Percentiles rank a stretch among this genome's conserved stretches.
Conservation (phyloP, 2,797 vertebrate genomes). For the Eupleurogrammus muticus region DNA sequence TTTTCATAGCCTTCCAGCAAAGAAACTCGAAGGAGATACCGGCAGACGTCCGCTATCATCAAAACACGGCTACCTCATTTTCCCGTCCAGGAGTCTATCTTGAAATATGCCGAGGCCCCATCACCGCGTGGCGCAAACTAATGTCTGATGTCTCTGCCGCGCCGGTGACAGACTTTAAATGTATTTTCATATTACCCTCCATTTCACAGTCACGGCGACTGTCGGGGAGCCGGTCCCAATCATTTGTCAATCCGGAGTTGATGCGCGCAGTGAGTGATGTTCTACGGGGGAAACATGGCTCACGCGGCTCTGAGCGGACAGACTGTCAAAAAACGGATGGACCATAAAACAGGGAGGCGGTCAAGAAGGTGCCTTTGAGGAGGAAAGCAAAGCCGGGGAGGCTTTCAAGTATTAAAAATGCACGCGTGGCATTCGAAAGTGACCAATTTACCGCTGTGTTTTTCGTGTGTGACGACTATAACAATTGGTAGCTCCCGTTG, state of each 20-base stretch:
- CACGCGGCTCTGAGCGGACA: slow-evolving; percentile 34
- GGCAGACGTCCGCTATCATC: slow-evolving; percentile 60
- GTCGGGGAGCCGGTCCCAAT: slow-evolving; percentile 41
- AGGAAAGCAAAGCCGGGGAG: slow-evolving; percentile 22
- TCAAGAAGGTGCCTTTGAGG: slow-evolving; percentile 60
- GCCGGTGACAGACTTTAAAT: slow-evolving; percentile 67
- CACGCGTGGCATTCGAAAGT: slow-evolving; percentile 16
- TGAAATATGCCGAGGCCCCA: slow-evolving; percentile 57
- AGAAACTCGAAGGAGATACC: slow-evolving; percentile 32
- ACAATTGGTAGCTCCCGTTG: neutral
- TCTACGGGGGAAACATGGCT: slow-evolving; percentile 41
- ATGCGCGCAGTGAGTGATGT: slow-evolving; percentile 61
- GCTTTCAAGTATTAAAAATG: slow-evolving; percentile 31
- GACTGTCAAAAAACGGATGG: slow-evolving; percentile 55
- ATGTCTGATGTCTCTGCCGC: slow-evolving; percentile 40
- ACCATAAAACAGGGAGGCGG: slow-evolving; percentile 40
- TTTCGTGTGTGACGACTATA: slow-evolving; percentile 8
- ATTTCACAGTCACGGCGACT: slow-evolving; percentile 53
- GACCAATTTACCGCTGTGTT: slow-evolving; percentile 29
- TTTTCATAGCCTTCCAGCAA: slow-evolving; percentile 53
- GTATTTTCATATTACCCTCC: slow-evolving; percentile 69
- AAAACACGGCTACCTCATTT: slow-evolving; percentile 59
- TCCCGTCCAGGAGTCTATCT: slow-evolving; percentile 53
- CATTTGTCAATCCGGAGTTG: slow-evolving; percentile 62
- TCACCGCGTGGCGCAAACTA: slow-evolving; percentile 47